Base-by-base conservation (phyloP, 2,888 invertebrate species). In the Hartigia nigra region DNA sequence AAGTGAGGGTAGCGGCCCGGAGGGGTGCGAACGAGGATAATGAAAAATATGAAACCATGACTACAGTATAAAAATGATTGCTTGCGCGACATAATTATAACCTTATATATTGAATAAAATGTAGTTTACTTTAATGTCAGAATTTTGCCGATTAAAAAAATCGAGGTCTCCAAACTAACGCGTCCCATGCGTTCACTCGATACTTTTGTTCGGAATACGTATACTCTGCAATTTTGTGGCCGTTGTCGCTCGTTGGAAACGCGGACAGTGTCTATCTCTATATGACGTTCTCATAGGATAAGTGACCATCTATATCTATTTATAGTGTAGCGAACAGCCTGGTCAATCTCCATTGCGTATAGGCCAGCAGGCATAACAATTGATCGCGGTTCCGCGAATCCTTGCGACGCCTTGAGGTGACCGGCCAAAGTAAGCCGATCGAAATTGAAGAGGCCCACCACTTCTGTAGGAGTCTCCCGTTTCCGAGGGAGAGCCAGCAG, bases 21-120 rank as follows among this genome's bases (percentile, higher is more conserved):
- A 77, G 36, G 74, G 69, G 79, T 77, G 76, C 78, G 36, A 23
- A 31, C 32, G 39, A 78, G n/a, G 31, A 39, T 34, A 31, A 69
- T 31, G 69, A 74, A n/a, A 76, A 34, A 76, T 23, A 55, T 55
- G 5, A 55, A 55, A 23, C 23, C 1, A 55, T 23, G 39, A n/a
- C 39, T 34, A 34, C 1, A 4, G 34, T 34, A 34, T 34, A 14
- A 23, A 1, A 23, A 2, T 23, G 1, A 23, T 55, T 5, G 14
- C 39, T 39, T 2, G 39, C 23, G 23, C 9, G 14, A 9, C 39
- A 23, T 23, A 39, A 23, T 23, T 9, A 23, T 55, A 55, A 23
- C 5, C 2, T 55, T 34, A 34, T 34, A 34, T 34, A 34, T 4
- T 4, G 23, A 55, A 55, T 9, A 55, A 23, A 55, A 55, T 23